Percentiles rank a stretch among this genome's conserved stretches.
phyloP scores from a whole-genome alignment of 2,888 invertebrate species.

The Drosophila colorata region DNA sequence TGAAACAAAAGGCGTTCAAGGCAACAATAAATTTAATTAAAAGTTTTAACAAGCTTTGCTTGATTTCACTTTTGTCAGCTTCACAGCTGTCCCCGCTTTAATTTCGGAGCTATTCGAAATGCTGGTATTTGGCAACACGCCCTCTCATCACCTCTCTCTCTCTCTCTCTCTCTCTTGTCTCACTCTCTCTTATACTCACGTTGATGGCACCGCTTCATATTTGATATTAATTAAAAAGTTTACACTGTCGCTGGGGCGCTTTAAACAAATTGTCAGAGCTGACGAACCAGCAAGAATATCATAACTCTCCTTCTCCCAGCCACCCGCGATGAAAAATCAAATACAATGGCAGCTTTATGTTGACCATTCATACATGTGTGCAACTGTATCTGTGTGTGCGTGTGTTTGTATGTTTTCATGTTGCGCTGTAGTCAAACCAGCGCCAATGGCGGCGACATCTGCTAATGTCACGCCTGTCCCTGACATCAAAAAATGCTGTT shows the following conservation, averaged over 20 bases:
- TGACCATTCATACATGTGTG: conserved; percentile 55
- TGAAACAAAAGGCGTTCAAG: conserved; percentile 32
- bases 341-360: conserved; percentile 56
- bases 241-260: conserved; percentile 60
- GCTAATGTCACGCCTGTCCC: conserved; percentile 69
- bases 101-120: conserved; percentile 40
- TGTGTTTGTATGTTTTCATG: conserved; percentile 31
- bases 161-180: not conserved
- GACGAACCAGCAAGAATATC: conserved; percentile 45
- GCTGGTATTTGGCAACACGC: conserved; percentile 2
- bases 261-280: conserved; percentile 74
- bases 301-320: not conserved
- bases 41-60: conserved; percentile 76
- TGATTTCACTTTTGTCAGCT: conserved; percentile 74
- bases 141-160: conserved; percentile 5
- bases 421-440: conserved; percentile 48
- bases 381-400: not conserved
- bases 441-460: conserved; percentile 63
- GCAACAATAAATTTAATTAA: conserved; percentile 80
- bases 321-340: conserved; percentile 32
- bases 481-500: conserved; percentile 46
- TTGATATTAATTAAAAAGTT: conserved; percentile 80
- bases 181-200: conserved; percentile 6
- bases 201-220: conserved; percentile 71
- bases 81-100: conserved; percentile 37